Base-by-base conservation (phyloP, 1,140 invertebrate genomes). In the Uloborus diversus region DNA sequence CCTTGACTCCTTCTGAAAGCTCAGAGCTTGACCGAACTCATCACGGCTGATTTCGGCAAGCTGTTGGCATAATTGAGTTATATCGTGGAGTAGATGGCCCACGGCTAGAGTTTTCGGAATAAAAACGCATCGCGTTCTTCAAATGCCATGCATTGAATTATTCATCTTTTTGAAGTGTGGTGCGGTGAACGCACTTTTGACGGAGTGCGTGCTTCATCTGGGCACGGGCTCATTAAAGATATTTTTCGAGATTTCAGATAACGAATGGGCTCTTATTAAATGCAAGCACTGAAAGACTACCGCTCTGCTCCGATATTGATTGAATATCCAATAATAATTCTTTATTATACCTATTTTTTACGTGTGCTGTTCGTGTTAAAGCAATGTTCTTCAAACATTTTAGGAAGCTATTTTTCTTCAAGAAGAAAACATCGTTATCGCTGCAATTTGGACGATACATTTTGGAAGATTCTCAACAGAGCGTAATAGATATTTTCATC, bases 111-210 rank as follows among this genome's bases (percentile, higher is more conserved):
- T 61, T 20, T 30, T 20, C 23, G n/a, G 27, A 75, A 75, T 75
- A 49, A 64, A 75, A 64, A 35, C 42, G 4, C 42, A 75, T 64
- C 57, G 23, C 25, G 70, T 56, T 62, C 42, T 75, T 75, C 59
- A 75, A 75, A 62, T 35, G 42, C 27, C 59, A 59, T 75, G 59
- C 27, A 75, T 33, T 75, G 59, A 75, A 62, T 75, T 32, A 75
- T 75, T 75, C 70, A 75, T 62, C 35, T 30, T 4, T 62, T n/a
- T 27, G 23, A 35, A 47, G 27, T 7, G 32, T 33, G 47, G 20
- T 27, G 37, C 70, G 70, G 70, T 75, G 59, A 75, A 75, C 64
- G 70, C 57, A 64, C 70, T 75, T 75, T 37, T 42, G 47, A 64
- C 64, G 33, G 53, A 75, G 51, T 35, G 33, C 4, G 25, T 27